A percentile compares a stretch with the other conserved stretches of the same genome.
phyloP scores from a whole-genome alignment of 2,797 vertebrate species.

The Oceanodroma leucorhoa region DNA sequence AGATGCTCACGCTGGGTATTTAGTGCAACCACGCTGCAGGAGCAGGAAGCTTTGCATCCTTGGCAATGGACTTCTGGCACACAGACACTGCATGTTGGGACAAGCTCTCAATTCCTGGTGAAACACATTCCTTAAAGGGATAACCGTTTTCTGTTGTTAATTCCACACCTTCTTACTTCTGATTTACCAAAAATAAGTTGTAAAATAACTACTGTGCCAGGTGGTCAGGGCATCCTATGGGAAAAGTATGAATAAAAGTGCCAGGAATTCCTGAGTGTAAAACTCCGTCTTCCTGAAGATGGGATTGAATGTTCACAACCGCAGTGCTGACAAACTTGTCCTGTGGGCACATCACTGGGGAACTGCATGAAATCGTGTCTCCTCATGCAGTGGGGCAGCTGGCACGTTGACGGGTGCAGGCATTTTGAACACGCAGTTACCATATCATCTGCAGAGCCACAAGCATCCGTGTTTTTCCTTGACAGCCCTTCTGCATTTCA shows the following conservation, averaged over 20 bases:
- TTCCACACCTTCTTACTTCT: background rate
- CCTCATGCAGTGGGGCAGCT: background rate
- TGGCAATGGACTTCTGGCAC: background rate
- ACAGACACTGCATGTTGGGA: accelerated
- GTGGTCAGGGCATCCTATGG: background rate
- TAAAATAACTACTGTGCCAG: background rate
- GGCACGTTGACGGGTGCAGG: accelerated
- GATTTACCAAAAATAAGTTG: background rate
- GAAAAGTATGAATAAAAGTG: background rate
- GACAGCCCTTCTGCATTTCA: background rate
- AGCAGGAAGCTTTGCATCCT: background rate
- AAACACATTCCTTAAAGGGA: background rate
- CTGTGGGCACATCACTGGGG: background rate
- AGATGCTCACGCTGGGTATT: background rate
- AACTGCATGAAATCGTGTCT: background rate
- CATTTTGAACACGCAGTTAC: background rate
- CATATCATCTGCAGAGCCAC: background rate
- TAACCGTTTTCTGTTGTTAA: background rate
- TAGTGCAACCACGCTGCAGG: background rate
- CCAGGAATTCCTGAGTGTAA: background rate
- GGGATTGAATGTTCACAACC: background rate
- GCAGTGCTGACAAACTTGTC: background rate
- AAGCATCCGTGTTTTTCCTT: background rate
- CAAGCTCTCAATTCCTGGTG: background rate
- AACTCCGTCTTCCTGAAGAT: background rate